These are phyloP conservation scores for Nomia melanderi DNA, from an alignment of 1,140 invertebrate species.

Conservation along the genomic window DNA sequence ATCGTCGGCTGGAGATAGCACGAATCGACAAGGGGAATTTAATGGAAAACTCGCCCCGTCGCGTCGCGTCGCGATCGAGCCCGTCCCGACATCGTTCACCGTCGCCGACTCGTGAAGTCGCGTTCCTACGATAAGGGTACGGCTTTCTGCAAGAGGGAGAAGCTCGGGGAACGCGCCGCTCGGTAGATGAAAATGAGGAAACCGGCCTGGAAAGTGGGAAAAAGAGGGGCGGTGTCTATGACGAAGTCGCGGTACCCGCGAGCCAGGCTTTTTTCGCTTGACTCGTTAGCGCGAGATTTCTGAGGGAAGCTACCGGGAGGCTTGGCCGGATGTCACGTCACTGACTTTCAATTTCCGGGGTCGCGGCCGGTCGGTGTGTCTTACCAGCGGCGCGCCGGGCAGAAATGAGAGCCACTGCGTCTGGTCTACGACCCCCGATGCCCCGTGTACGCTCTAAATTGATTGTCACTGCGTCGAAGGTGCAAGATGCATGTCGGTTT, in stretches of 20 bases:
- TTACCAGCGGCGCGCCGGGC: background rate
- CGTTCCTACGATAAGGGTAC: slow-evolving; percentile 19
- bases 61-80: background rate
- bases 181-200: background rate
- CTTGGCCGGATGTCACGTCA: slow-evolving; percentile 70
- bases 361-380: slow-evolving; percentile 27
- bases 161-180: background rate
- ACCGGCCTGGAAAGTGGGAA: background rate
- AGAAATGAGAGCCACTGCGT: slow-evolving; percentile 35
- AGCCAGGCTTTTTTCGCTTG: slow-evolving; percentile 29
- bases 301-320: slow-evolving; percentile 45
- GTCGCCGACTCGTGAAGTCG: slow-evolving; percentile 11
- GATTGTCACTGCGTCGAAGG: slow-evolving; percentile 59
- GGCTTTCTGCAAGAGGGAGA: slow-evolving; percentile 3
- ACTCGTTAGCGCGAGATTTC: slow-evolving; percentile 64
- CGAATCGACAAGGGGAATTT: slow-evolving; percentile 71
- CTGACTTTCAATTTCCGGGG: slow-evolving; percentile 75
- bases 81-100: slow-evolving; percentile 2
- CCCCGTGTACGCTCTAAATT: slow-evolving; percentile 35
- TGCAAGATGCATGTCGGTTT: slow-evolving; percentile 53
- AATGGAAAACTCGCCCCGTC: slow-evolving; percentile 62
- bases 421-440: slow-evolving; percentile 3
- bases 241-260: slow-evolving; percentile 4
- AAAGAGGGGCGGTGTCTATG: slow-evolving; percentile 22
- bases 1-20: slow-evolving; percentile 69